Evolutionary conservation across 2,113 vertebrate genomes (phyloP).

Genomic region (Merops nubicus): DNA sequence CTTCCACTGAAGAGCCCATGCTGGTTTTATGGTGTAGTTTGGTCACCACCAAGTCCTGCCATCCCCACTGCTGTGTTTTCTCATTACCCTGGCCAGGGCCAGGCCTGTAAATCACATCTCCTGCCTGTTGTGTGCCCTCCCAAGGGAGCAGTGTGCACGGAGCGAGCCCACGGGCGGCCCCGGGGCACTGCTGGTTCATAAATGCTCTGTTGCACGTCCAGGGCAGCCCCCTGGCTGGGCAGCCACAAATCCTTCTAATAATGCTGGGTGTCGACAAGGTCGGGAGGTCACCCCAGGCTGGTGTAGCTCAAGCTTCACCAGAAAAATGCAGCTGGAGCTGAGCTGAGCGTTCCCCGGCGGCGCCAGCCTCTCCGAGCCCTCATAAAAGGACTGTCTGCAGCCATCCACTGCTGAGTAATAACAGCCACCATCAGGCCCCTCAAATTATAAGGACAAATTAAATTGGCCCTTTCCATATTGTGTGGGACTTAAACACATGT

Average conservation of each 20-base stretch:
- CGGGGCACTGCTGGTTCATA: background rate
- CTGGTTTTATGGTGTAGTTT: fast-evolving
- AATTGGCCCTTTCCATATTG: slow-evolving; percentile 33
- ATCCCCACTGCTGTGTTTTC: background rate
- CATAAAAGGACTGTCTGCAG: slow-evolving; percentile 80
- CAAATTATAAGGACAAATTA: slow-evolving; percentile 65
- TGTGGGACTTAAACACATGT: slow-evolving; percentile 11
- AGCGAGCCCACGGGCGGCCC: background rate
- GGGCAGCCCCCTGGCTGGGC: background rate
- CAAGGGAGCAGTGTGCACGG: background rate
- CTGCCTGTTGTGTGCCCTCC: background rate
- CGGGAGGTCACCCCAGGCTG: slow-evolving; percentile 34
- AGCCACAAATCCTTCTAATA: slow-evolving; percentile 60
- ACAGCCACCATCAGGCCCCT: slow-evolving; percentile 48
- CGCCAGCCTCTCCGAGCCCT: slow-evolving; percentile 80
- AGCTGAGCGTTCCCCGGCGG: slow-evolving; percentile 65
- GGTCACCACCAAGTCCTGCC: background rate
- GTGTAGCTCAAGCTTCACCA: slow-evolving; percentile 26
- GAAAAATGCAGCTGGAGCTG: slow-evolving; percentile 55
- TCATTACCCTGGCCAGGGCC: background rate
- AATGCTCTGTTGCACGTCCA: background rate
- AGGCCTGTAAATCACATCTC: background rate
- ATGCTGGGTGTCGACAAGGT: slow-evolving; percentile 50
- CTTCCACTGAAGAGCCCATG: background rate
- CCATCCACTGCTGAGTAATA: slow-evolving; percentile 30